Evolutionary conservation across 2,797 vertebrate genomes (phyloP), one percentile per base, ranked within the genome.

Genomic region (Anolis apletophallus): DNA sequence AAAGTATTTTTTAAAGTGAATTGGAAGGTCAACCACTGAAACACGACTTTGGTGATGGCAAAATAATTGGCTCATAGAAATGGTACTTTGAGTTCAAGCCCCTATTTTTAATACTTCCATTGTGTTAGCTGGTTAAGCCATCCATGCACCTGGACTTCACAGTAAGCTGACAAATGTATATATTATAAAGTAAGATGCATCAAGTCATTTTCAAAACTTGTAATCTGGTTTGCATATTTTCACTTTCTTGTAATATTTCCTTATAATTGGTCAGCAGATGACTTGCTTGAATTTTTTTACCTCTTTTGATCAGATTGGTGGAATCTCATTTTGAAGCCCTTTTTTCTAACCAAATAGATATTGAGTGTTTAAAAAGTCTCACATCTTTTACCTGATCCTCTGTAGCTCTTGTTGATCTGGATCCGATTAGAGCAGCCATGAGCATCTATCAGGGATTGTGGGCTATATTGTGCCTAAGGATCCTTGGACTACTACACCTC

Each of bases 111-210:
- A 54, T 23, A 16, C 12, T 32, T 26, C n/a, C 84, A 7, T 52
- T 67, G 84, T 69, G 55, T 71, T 23, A 2, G n/a, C 84, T 69
- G 69, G 34, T 19, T 46, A 23, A 57, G 88, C 88, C 78, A 2
- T 0, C 13, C 13, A n/a, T 85, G 0, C 82, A 61, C 85, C 34
- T 83, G 23, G 36, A 61, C 73, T 90, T 72, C 89, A 77, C 52
- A 83, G 26, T 88, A 83, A 36, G 72, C n/a, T 54, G 85, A 79
- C 79, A 85, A 46, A 82, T 89, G 90, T 10, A 40, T 50, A 54
- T 40, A 74, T 84, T 74, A 84, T 54, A 23, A 2, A 1, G 0
- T 79, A 84, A 81, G 29, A 69, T 32, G 14, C 23, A 81, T 64
- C 32, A 64, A 32, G 1, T 57, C 3, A 40, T 90, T 84, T 89